These are phyloP conservation scores for Anthrax anthrax DNA, from an alignment of 2,888 invertebrate genomes.

Conservation along the genomic window DNA sequence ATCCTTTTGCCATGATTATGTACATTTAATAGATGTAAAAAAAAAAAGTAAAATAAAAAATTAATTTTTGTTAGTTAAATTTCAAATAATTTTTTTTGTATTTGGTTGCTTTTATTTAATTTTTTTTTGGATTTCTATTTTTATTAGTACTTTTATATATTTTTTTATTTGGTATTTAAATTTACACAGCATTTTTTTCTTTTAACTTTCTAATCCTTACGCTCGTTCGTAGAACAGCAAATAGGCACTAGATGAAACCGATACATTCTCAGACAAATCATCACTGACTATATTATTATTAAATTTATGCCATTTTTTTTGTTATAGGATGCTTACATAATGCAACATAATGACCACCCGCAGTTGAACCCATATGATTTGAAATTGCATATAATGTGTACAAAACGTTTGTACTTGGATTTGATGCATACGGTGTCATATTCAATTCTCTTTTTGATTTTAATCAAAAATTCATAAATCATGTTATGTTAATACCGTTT, in stretches of 20 bases:
- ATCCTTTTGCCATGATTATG: too few species aligned
- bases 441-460: slow-evolving; percentile 60
- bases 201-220: slow-evolving; percentile 24
- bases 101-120: too few species aligned
- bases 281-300: slow-evolving; percentile 63
- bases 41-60: too few species aligned
- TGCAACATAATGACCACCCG: slow-evolving; percentile 92
- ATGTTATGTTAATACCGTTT: too few species aligned
- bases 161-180: too few species aligned
- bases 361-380: slow-evolving; percentile 82
- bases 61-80: too few species aligned
- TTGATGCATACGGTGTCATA: slow-evolving; percentile 48
- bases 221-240: slow-evolving; percentile 77
- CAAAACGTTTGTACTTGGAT: slow-evolving; percentile 38
- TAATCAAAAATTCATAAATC: too few species aligned
- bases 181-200: too few species aligned
- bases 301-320: slow-evolving; percentile 79
- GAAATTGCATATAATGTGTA: slow-evolving; percentile 84
- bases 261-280: slow-evolving; percentile 45
- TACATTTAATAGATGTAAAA: too few species aligned
- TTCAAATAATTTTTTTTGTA: too few species aligned
- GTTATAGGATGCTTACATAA: slow-evolving; percentile 83
- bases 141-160: too few species aligned
- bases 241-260: slow-evolving; percentile 70
- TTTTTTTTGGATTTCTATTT: too few species aligned